A percentile compares a stretch with the other conserved stretches of the same genome.
These are phyloP conservation scores for Astropecten irregularis DNA, from an alignment of 53 echinoderm and acorn worm genomes.

Conservation along the genomic window DNA sequence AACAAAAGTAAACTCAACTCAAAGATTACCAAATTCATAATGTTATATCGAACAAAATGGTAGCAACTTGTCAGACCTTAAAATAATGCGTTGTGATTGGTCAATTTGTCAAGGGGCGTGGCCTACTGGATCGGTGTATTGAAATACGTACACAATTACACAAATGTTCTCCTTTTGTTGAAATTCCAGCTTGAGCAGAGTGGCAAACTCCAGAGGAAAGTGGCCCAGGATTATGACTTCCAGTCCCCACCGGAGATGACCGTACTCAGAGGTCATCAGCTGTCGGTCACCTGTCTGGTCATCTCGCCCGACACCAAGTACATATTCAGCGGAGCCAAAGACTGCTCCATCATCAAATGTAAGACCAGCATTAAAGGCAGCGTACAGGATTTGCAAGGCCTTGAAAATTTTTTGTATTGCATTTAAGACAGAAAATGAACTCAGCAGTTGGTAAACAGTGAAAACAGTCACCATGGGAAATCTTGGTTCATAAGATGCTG, in stretches of 20 bases:
- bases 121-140: no score
- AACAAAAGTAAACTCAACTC: no score
- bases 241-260: conserved; percentile 71
- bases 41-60: no score
- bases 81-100: no score
- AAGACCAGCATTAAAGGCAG: no score
- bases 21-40: background rate
- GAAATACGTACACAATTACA: background rate
- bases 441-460: no score
- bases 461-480: no score
- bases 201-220: conserved; percentile 76
- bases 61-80: no score
- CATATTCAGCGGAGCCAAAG: conserved; percentile 90
- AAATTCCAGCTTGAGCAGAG: conserved; percentile 83
- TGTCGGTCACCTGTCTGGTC: conserved; percentile 92
- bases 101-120: no score
- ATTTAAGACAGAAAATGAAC: no score
- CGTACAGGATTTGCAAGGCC: no score
- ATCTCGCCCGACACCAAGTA: conserved; percentile 86
- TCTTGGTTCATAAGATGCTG: no score
- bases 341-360: conserved; percentile 97
- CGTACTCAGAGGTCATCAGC: conserved; percentile 85
- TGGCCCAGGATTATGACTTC: conserved; percentile 73
- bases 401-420: background rate
- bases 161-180: background rate